Evolutionary conservation across 2,888 invertebrate species (phyloP), one percentile per base, ranked within the genome.

Genomic region (Alentia gelatinosa): DNA sequence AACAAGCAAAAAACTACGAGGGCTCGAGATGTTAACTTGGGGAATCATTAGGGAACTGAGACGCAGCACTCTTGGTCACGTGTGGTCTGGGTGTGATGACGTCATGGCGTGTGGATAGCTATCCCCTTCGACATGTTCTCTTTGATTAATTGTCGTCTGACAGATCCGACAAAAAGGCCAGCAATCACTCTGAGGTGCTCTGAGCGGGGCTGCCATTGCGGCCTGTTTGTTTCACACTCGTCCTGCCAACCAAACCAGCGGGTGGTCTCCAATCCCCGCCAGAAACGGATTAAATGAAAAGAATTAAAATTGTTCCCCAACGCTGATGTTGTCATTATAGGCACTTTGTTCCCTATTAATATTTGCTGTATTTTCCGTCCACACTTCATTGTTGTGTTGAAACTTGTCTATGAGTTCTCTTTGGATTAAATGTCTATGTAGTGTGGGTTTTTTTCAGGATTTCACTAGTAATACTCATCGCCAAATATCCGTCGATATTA

Each of bases 121-220:
- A n/a, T n/a, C n/a, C n/a, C 74, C 74, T 33, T 3, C 12, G 74
- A 26, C 74, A 19, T 47, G 47, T 19, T 47, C 9, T 19, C 47
- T 74, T 74, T 74, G 74, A 74, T 74, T 74, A 74, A 74, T 26
- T 74, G 74, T 74, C n/a, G 74, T 74, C 3, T 74, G 74, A 74
- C 74, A 33, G 74, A 26, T 26, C 74, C 33, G 5, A 26, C 30
- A 74, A 3, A 5, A 5, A 74, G 74, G 56, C 12, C 5, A n/a
- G 56, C 9, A 19, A n/a, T 56, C 56, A 9, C 47, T 42, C n/a
- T n/a, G n/a, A n/a, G n/a, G 47, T 7, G 47, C 9, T 47, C 47
- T 47, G 47, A 19, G 9, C 47, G 47, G n/a, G 7, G 9, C 19
- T 47, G 47, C 5, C 56, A 56, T 19, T 56, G 56, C 1, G 19